Percentiles rank a stretch among this genome's conserved stretches.
Conservation (phyloP, 2,888 invertebrate genomes). For the Hipparchia semele region DNA sequence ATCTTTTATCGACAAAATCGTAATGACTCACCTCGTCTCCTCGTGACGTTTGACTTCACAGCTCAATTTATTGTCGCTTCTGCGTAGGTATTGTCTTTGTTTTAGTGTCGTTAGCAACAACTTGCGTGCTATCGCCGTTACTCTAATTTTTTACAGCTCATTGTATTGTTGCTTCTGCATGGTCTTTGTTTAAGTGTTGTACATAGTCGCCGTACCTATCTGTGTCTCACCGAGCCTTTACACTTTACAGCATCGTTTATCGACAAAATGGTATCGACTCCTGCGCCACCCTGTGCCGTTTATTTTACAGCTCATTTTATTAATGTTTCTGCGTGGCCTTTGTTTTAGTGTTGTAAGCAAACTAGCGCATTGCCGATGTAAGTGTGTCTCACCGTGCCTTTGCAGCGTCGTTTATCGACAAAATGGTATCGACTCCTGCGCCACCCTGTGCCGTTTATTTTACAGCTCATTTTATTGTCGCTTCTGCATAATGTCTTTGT, state of each 20-base stretch:
- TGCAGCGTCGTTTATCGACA: too few species aligned
- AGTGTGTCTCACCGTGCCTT: constrained; percentile 15
- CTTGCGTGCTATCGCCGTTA: neutral
- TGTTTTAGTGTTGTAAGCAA: constrained; percentile 38
- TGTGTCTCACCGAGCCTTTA: neutral
- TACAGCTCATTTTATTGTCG: constrained; percentile 57
- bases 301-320: constrained; percentile 58
- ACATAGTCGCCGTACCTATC: too few species aligned
- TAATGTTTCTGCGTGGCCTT: constrained; percentile 49
- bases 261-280: constrained; percentile 47
- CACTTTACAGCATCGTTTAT: constrained; percentile 40
- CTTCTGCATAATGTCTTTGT: constrained; percentile 48
- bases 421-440: constrained; percentile 5
- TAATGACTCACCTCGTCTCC: too few species aligned
- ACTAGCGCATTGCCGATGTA: constrained; percentile 36
- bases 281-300: constrained; percentile 38
- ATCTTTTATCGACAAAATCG: too few species aligned
- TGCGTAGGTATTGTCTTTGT: neutral
- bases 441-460: constrained; percentile 46
- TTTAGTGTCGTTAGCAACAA: neutral
- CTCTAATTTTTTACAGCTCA: neutral
- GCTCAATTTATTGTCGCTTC: neutral
- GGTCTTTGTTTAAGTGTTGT: too few species aligned
- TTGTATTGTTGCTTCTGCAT: too few species aligned
- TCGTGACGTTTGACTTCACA: neutral